A percentile compares a stretch with the other conserved stretches of the same genome.
Conservation (phyloP, 2,797 vertebrate genomes). For the Poecilia gillii region DNA sequence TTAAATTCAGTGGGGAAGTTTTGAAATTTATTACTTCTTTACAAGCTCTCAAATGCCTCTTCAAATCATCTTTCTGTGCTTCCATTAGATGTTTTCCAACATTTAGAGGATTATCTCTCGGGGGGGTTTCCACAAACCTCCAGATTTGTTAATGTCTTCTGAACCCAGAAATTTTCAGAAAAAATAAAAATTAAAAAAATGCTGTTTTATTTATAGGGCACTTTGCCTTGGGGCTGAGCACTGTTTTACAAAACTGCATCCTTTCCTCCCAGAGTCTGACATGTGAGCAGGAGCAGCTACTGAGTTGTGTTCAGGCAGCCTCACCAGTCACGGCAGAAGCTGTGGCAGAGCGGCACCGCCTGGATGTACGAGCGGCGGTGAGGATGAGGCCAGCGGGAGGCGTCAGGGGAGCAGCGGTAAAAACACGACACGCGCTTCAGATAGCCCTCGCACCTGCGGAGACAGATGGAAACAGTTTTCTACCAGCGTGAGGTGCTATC, state of each 20-base stretch:
- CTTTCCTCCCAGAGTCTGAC: slow-evolving; percentile 8
- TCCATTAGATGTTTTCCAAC: neutral
- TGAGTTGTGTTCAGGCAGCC: slow-evolving; percentile 35
- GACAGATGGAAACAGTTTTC: slow-evolving; percentile 5
- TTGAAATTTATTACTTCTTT: neutral
- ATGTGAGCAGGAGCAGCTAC: slow-evolving; percentile 10
- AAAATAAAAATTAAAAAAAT: neutral
- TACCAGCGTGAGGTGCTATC: neutral
- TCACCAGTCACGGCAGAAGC: slow-evolving; percentile 89
- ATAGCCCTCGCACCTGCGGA: slow-evolving; percentile 83
- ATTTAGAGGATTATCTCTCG: neutral
- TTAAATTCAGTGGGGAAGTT: neutral
- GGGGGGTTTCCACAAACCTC: neutral
- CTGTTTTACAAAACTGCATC: slow-evolving; percentile 15
- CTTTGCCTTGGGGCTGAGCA: slow-evolving; percentile 12
- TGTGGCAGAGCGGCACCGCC: slow-evolving; percentile 84
- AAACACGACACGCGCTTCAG: slow-evolving; percentile 82
- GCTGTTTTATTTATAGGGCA: slow-evolving; percentile 6
- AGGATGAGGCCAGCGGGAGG: slow-evolving; percentile 80
- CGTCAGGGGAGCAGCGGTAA: slow-evolving; percentile 85
- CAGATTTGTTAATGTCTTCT: neutral
- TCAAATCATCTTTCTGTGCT: neutral
- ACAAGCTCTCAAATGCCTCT: neutral
- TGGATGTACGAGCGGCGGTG: slow-evolving; percentile 72
- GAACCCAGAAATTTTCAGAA: neutral